Conservation (phyloP, 2,113 vertebrate species). For the Chaetorhynchus papuensis region DNA sequence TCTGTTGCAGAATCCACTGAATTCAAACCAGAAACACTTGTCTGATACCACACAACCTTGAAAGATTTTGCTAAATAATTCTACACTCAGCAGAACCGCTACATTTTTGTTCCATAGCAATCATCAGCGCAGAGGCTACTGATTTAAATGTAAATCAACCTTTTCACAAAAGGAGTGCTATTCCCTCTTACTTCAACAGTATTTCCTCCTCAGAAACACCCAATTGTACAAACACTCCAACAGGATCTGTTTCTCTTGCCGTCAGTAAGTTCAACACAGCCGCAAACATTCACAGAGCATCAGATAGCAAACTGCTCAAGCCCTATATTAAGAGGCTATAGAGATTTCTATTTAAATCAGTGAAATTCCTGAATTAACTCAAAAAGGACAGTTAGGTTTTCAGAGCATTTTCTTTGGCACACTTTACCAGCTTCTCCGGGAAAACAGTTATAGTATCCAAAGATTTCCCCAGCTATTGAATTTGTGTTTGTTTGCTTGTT, state of each 20-base stretch:
- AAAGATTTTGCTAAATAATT: slow-evolving; percentile 42
- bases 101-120: background rate
- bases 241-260: background rate
- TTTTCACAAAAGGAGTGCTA: background rate
- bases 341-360: background rate
- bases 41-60: background rate
- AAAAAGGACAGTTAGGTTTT: background rate
- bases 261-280: background rate
- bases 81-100: background rate
- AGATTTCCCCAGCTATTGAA: slow-evolving; percentile 32
- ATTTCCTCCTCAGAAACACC: background rate
- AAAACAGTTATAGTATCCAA: background rate
- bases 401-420: background rate
- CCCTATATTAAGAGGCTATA: background rate
- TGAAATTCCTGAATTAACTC: background rate
- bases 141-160: slow-evolving; percentile 33
- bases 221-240: background rate
- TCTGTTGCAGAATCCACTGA: background rate
- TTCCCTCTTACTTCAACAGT: background rate
- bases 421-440: background rate
- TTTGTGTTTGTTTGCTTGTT: slow-evolving; percentile 39
- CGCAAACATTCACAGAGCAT: background rate
- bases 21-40: background rate
- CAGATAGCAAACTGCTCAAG: background rate
- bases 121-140: background rate